Evolutionary conservation across 2,113 vertebrate species (phyloP).

Genomic region (Brienomyrus brachyistius): DNA sequence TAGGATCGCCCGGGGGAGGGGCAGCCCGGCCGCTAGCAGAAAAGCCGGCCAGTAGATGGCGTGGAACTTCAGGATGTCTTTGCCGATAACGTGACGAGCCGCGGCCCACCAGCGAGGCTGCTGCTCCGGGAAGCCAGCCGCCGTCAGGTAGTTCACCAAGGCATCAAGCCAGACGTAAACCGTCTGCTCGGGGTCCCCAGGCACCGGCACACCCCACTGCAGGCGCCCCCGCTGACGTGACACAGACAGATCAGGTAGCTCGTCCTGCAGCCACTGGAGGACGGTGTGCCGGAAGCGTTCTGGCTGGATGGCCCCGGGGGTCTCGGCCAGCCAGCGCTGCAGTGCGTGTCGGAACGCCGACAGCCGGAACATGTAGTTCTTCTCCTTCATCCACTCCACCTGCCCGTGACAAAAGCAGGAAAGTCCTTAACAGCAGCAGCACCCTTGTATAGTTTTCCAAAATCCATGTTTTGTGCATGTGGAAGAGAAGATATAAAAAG

Average conservation of each 20-base stretch:
- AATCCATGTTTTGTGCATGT: neutral
- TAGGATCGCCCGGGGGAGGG: constrained; percentile 66
- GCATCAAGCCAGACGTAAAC: constrained; percentile 96
- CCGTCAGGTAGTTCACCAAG: constrained; percentile 87
- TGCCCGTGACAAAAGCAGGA: constrained; percentile 34
- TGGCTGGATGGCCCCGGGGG: constrained; percentile 63
- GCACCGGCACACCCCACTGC: constrained; percentile 87
- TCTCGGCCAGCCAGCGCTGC: constrained; percentile 66
- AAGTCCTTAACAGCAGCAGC: neutral
- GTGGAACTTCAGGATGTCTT: constrained; percentile 94
- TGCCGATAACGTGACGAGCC: constrained; percentile 76
- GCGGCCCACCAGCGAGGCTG: constrained; percentile 67
- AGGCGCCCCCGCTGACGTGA: constrained; percentile 79
- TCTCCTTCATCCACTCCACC: constrained; percentile 89
- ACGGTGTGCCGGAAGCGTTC: constrained; percentile 64
- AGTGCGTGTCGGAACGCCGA: constrained; percentile 68
- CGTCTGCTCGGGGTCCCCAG: constrained; percentile 72
- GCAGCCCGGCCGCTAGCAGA: constrained; percentile 75
- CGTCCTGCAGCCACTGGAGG: constrained; percentile 75
- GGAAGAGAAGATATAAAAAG: neutral
- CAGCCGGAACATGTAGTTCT: constrained; percentile 92
- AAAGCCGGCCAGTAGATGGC: constrained; percentile 91
- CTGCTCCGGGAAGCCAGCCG: constrained; percentile 71
- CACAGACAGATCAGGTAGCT: constrained; percentile 81
- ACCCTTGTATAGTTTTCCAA: neutral